Base-by-base conservation (phyloP, 2,888 invertebrate species). In the Chalcosyrphus nemorum region DNA sequence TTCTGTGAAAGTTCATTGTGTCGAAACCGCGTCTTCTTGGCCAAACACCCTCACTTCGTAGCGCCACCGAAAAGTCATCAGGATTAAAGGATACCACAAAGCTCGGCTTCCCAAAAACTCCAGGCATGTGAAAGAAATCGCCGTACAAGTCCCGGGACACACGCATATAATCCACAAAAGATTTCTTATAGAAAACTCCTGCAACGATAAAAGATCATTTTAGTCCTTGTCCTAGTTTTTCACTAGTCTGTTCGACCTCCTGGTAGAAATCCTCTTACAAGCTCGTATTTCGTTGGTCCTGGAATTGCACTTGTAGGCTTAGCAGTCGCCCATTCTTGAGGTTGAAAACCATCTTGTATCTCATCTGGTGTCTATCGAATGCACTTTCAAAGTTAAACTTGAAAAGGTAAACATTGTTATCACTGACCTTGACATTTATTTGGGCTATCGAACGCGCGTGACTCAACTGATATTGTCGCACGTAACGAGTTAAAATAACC, bases 21-120 rank as follows among this genome's bases (percentile, higher is more conserved):
- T 92, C 90, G 17, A 91, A 88, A 4, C 91, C 90, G 0, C 90
- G 87, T 32, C 93, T 89, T 2, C 86, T 29, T 0, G 93, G 93
- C 92, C 92, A 92, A 0, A 88, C 72, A 2, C 93, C 93, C 87
- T 93, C 92, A 35, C 90, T 88, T 1, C 93, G 90, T 81, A 91
- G 91, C 65, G 93, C 88, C 81, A 88, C 88, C 86, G 92, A 92
- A 43, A 93, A 92, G 86, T 93, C 93, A 4, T 93, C 92, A 0
- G 93, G 93, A 88, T 93, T 91, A 86, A 92, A 92, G 0, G 92
- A 88, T 1, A 91, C 81, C 0, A 93, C 87, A 0, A 92, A 68
- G 24, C 86, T 45, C 0, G 82, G 70, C 2, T 86, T 86, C 0
- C 91, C 90, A 15, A 89, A 78, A 2, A 93, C 57, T 1, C 90